Evolutionary conservation across 2,888 invertebrate species (phyloP).

Genomic region (Sepioteuthis lessoniana): DNA sequence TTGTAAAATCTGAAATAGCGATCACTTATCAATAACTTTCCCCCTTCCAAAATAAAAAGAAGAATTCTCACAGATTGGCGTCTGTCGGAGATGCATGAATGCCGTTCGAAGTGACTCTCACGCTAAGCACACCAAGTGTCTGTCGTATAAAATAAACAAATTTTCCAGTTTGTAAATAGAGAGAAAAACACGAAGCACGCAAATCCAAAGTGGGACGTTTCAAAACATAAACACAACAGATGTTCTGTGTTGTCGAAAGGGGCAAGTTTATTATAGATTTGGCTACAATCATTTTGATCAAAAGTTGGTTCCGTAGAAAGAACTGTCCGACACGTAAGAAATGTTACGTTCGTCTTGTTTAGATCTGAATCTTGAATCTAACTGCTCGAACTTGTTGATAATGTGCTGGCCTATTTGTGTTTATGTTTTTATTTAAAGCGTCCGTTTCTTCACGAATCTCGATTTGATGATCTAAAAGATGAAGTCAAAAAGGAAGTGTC

Average conservation of each 20-base stretch:
- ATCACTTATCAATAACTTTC: not conserved
- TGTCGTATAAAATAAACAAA: not conserved
- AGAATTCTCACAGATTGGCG: not conserved
- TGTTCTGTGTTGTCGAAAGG: not conserved
- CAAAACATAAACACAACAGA: not conserved
- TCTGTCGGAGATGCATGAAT: not conserved
- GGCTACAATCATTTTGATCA: not conserved
- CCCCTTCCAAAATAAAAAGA: not conserved
- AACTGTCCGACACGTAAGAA: not conserved
- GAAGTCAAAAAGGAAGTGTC: too few species aligned
- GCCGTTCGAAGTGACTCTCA: not conserved
- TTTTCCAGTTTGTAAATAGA: not conserved
- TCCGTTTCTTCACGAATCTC: too few species aligned
- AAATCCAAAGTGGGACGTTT: not conserved
- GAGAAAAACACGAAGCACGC: not conserved
- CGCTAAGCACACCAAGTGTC: not conserved
- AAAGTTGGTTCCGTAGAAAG: not conserved
- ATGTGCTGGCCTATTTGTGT: not conserved
- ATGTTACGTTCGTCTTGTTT: not conserved
- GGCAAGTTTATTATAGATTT: conserved; percentile 9
- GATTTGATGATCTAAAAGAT: too few species aligned
- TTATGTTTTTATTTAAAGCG: not conserved
- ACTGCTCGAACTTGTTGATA: not conserved
- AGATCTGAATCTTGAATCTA: not conserved
- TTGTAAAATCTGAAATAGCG: not conserved